phyloP scores from a whole-genome alignment of 2,113 vertebrate species.

The Bufo bufo region DNA sequence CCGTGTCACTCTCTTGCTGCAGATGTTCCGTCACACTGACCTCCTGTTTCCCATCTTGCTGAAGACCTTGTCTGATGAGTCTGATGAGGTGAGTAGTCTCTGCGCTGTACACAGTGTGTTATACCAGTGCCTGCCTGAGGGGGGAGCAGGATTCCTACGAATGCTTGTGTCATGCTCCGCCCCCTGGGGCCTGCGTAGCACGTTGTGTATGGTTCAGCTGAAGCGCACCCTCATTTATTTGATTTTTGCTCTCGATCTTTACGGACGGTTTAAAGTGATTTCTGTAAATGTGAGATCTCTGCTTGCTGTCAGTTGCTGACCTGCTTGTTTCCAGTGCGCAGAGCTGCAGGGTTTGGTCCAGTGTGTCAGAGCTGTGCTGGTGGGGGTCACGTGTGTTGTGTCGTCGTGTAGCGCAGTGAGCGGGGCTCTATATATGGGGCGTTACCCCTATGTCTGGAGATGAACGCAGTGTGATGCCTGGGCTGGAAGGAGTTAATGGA shows the following conservation, averaged over 20 bases:
- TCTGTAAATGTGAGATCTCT: not conserved
- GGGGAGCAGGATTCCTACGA: not conserved
- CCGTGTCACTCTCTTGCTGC: slow-evolving; percentile 34
- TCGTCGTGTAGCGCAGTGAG: not conserved
- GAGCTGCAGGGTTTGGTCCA: not conserved
- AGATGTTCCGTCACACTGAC: slow-evolving; percentile 98
- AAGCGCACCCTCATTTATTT: not conserved
- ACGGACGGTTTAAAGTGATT: not conserved
- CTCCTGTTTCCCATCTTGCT: slow-evolving; percentile 93
- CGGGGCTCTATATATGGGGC: not conserved
- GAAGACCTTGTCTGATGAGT: slow-evolving; percentile 93
- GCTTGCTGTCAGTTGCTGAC: not conserved
- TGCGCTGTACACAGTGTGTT: not conserved
- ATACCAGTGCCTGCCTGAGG: not conserved
- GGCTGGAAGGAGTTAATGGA: slow-evolving; percentile 36
- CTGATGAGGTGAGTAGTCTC: slow-evolving; percentile 82
- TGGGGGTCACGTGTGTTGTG: not conserved
- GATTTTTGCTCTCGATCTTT: not conserved
- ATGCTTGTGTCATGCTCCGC: too few species aligned
- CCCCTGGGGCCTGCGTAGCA: not conserved
- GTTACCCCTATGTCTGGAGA: not conserved
- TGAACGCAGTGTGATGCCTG: not conserved
- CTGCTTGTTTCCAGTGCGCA: too few species aligned
- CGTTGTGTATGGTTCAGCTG: not conserved
- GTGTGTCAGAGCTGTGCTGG: not conserved